These are phyloP conservation scores for Caranx melampygus DNA, from an alignment of 2,113 vertebrate species.

Conservation along the genomic window DNA sequence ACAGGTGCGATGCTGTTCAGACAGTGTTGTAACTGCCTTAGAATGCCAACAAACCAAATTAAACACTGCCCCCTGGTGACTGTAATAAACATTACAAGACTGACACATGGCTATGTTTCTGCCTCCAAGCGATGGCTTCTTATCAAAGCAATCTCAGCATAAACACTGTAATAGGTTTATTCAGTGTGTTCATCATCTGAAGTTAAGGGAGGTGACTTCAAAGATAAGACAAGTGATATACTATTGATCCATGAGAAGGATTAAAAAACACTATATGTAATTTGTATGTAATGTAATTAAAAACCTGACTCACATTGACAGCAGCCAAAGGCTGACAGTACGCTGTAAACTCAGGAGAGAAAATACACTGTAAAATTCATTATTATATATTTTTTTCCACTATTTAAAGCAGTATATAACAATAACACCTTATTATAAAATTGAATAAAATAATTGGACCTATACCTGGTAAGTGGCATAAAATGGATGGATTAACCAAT, in stretches of 20 bases:
- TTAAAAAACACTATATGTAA: too few relatives aligned
- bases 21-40: neutral
- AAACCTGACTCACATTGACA: neutral
- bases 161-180: neutral
- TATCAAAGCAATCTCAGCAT: neutral
- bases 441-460: neutral
- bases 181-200: too few relatives aligned
- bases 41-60: conserved; percentile 10
- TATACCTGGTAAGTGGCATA: neutral
- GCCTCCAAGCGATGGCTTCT: neutral
- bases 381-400: neutral
- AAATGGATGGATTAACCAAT: neutral
- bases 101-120: neutral
- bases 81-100: neutral
- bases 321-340: neutral
- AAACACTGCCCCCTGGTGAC: conserved; percentile 76
- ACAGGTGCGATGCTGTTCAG: neutral
- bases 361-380: neutral
- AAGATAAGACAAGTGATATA: too few relatives aligned
- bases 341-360: neutral
- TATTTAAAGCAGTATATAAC: neutral
- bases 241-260: too few relatives aligned
- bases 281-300: neutral
- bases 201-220: too few relatives aligned
- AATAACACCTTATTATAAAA: neutral